Evolutionary conservation across 2,113 vertebrate species (phyloP), one percentile per base, ranked within the genome.

Genomic region (Chlamydotis undulata): DNA sequence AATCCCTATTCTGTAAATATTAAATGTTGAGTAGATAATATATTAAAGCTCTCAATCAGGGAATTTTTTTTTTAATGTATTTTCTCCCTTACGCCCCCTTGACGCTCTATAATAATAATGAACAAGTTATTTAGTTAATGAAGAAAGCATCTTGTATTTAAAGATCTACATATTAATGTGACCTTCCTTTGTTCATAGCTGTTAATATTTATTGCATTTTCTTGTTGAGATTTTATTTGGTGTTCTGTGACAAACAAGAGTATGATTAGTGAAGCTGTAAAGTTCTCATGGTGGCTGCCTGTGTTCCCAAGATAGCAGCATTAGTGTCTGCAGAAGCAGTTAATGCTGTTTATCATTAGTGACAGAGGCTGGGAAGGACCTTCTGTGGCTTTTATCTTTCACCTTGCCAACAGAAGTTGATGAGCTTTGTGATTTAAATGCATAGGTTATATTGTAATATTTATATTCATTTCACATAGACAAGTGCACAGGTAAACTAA

Each of bases 301-400:
- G 98, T 83, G 95, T 93, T 98, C 98, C 96, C 98, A 94, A 98
- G 98, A 98, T 98, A 98, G 97, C 92, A 95, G 97, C 97, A 98
- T 98, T 98, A 98, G 97, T 95, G 96, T 97, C 98, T 98, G 96
- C 96, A 97, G 96, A 98, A 97, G 96, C 96, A 98, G 98, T 97
- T 98, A 98, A 97, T 98, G 96, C 97, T 98, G 96, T 98, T 98
- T 98, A 98, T 98, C 98, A 98, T 98, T 98, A 98, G 95, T 97
- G 97, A 96, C 98, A 98, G 98, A 98, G 97, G 69, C 97, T 97
- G 93, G 87, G 85, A 98, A 97, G 93, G 97, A 97, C 97, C 97
- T 98, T 98, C 96, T 94, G 89, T 98, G 93, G 97, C 96, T 98
- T 98, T 98, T 97, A 97, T 98, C 96, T 98, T 98, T 98, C 97